phyloP scores from a whole-genome alignment of 2,113 vertebrate species.

The Nycticebus coucang region DNA sequence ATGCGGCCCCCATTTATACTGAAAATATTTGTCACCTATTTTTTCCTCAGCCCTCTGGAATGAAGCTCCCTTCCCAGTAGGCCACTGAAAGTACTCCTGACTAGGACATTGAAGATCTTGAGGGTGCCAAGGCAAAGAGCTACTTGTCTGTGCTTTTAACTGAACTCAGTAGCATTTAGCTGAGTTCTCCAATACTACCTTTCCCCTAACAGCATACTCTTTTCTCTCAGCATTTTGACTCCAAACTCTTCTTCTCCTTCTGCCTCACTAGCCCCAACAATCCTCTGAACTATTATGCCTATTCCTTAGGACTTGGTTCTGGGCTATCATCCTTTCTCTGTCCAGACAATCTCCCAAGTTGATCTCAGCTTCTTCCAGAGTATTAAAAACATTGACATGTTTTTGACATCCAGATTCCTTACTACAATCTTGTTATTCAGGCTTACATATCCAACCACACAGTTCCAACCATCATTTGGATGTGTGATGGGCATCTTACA shows the following conservation, averaged over 20 bases:
- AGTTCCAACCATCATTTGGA: neutral
- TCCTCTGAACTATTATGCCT: neutral
- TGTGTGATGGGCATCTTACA: neutral
- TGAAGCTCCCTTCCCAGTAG: neutral
- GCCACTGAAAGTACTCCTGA: neutral
- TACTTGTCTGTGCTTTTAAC: neutral
- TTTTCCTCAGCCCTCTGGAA: neutral
- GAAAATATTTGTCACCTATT: neutral
- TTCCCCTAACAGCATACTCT: neutral
- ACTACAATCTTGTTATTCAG: neutral
- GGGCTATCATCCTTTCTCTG: neutral
- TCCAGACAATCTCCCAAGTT: neutral
- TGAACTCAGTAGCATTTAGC: neutral
- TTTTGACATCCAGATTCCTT: neutral
- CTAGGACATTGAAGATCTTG: neutral
- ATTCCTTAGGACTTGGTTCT: neutral
- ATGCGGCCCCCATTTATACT: neutral
- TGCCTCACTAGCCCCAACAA: neutral
- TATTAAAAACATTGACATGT: neutral
- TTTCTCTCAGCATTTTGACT: neutral
- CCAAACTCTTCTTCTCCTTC: neutral
- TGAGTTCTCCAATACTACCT: neutral
- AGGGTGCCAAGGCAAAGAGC: constrained; percentile 19
- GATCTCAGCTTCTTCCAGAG: neutral
- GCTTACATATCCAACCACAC: neutral